Evolutionary conservation across 1,140 invertebrate genomes (phyloP).

Genomic region (Protaetia brevitarsis): DNA sequence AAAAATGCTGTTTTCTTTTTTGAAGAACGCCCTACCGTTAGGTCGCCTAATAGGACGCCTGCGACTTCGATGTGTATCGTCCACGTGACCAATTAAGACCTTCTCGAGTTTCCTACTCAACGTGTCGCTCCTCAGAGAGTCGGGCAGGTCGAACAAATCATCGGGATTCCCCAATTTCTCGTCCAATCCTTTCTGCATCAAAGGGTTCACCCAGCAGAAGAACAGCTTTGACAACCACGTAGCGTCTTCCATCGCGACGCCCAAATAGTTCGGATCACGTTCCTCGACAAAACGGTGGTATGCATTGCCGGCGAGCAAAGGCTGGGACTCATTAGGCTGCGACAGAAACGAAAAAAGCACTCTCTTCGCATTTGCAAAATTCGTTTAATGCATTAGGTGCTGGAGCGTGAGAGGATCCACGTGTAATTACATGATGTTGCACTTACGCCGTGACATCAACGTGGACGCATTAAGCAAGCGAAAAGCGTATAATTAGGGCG

Average conservation of each 20-base stretch:
- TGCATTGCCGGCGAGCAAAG: constrained; percentile 48
- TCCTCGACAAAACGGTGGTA: constrained; percentile 63
- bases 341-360: not conserved
- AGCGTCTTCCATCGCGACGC: constrained; percentile 75
- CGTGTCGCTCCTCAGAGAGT: constrained; percentile 60
- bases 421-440: not conserved
- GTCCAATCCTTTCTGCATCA: constrained; percentile 78
- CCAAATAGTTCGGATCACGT: constrained; percentile 66
- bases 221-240: constrained; percentile 70
- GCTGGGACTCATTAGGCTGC: constrained; percentile 50
- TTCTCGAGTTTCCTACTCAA: constrained; percentile 60
- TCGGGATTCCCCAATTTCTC: constrained; percentile 70
- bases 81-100: constrained; percentile 36
- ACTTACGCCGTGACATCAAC: too few relatives aligned
- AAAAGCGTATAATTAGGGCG: not conserved
- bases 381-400: not conserved
- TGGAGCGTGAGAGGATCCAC: not conserved
- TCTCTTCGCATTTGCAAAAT: not conserved
- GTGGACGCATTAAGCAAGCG: not conserved
- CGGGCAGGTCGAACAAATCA: constrained; percentile 84
- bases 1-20: too few relatives aligned
- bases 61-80: not conserved
- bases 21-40: not conserved
- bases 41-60: not conserved
- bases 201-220: constrained; percentile 84